A percentile compares a stretch with the other conserved stretches of the same genome.
These are phyloP conservation scores for Gortyna flavago DNA, from an alignment of 2,888 invertebrate genomes.

Conservation along the genomic window DNA sequence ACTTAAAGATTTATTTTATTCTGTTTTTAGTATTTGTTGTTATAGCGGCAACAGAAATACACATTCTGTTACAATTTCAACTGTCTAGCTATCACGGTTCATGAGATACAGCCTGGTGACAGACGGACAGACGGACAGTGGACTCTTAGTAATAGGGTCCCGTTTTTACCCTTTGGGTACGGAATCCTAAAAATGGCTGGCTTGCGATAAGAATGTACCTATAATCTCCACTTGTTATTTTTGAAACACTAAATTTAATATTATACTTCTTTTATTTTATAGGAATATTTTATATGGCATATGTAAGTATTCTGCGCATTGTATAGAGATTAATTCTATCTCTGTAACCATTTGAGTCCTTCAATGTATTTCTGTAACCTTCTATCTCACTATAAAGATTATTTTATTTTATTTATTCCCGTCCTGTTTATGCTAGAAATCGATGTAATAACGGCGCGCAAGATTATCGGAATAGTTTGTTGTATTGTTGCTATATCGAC, in stretches of 20 bases:
- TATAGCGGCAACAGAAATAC: too few relatives aligned
- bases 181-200: conserved; percentile 30
- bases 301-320: not conserved
- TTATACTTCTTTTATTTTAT: not conserved
- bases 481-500: conserved; percentile 47
- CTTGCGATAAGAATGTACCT: conserved; percentile 15
- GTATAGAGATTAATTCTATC: conserved; percentile 23
- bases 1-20: too few relatives aligned
- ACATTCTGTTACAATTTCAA: too few relatives aligned
- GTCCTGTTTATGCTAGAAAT: conserved; percentile 26
- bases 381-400: conserved; percentile 32
- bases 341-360: conserved; percentile 8
- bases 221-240: conserved; percentile 21
- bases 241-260: not conserved
- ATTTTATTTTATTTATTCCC: conserved; percentile 35
- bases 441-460: conserved; percentile 38
- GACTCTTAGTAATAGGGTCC: too few relatives aligned
- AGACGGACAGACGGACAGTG: too few relatives aligned
- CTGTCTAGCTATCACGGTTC: too few relatives aligned
- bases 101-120: too few relatives aligned
- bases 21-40: too few relatives aligned
- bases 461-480: conserved; percentile 34
- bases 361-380: conserved; percentile 22
- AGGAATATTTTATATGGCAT: not conserved
- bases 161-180: too few relatives aligned